Percentiles rank a stretch among this genome's conserved stretches.
Evolutionary conservation across 2,797 vertebrate genomes (phyloP).

Genomic region (Thalassophryne amazonica): DNA sequence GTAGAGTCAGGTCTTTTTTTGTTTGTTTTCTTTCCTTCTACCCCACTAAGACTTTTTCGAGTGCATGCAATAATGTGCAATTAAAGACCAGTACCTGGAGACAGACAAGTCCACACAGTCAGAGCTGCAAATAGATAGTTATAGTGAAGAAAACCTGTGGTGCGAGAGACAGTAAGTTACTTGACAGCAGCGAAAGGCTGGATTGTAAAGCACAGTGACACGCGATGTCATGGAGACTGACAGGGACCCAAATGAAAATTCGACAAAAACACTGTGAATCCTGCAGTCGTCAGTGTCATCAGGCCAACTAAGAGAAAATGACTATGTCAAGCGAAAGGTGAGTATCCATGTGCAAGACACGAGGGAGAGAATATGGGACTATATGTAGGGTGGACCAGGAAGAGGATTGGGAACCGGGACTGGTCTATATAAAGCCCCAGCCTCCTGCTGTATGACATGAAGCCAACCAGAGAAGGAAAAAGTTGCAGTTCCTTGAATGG

Average conservation of each 20-base stretch:
- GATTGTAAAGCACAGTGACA: constrained; percentile 17
- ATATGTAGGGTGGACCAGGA: no score
- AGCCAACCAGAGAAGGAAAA: no score
- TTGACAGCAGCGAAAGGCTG: constrained; percentile 28
- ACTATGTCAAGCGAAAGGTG: no score
- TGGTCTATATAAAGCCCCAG: no score
- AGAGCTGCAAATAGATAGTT: constrained; percentile 1
- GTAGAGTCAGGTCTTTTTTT: not conserved
- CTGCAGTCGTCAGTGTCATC: not conserved
- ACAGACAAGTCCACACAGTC: constrained; percentile 3
- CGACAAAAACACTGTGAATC: constrained; percentile 13
- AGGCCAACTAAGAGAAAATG: not conserved
- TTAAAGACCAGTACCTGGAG: not conserved
- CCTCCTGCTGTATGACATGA: no score
- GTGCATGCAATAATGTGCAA: not conserved
- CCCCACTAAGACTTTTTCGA: no score
- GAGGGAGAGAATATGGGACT: no score
- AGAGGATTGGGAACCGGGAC: no score
- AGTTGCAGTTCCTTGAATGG: no score
- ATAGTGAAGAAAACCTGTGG: not conserved
- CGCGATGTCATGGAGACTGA: constrained; percentile 15
- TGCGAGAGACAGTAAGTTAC: constrained; percentile 8
- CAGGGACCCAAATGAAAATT: constrained; percentile 29
- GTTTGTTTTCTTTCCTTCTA: not conserved
- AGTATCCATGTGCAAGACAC: no score